These are phyloP conservation scores for Hypomesus transpacificus DNA, from an alignment of 2,113 vertebrate genomes.

Conservation along the genomic window DNA sequence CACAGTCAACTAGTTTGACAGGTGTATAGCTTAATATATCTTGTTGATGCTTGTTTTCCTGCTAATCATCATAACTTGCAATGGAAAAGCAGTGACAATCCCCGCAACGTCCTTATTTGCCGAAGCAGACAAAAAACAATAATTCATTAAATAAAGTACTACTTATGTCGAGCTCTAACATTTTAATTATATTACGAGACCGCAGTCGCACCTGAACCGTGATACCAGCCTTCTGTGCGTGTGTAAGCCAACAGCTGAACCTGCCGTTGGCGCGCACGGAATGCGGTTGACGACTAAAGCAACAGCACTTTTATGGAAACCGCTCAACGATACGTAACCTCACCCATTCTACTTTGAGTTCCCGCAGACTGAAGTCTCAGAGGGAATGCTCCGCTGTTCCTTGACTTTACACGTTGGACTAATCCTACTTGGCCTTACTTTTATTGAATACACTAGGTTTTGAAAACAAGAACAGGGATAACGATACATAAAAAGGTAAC, in stretches of 20 bases:
- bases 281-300: slow-evolving; percentile 78
- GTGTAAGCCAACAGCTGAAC: slow-evolving; percentile 79
- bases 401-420: slow-evolving; percentile 20
- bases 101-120: too few relatives aligned
- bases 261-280: slow-evolving; percentile 76
- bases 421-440: slow-evolving; percentile 28
- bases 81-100: too few relatives aligned
- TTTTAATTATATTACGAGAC: not conserved
- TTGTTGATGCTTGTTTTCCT: too few relatives aligned
- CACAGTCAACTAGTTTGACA: too few relatives aligned
- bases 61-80: too few relatives aligned
- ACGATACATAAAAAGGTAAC: slow-evolving; percentile 30
- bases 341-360: slow-evolving; percentile 62
- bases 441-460: not conserved
- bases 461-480: slow-evolving; percentile 20
- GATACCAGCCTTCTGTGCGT: slow-evolving; percentile 37
- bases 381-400: slow-evolving; percentile 38
- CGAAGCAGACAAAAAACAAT: too few relatives aligned
- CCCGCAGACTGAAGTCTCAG: slow-evolving; percentile 22
- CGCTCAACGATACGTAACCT: slow-evolving; percentile 58
- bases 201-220: slow-evolving; percentile 1
- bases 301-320: slow-evolving; percentile 92
- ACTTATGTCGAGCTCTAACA: too few relatives aligned
- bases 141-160: too few relatives aligned
- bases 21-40: too few relatives aligned